Evolutionary conservation across 2,888 invertebrate species (phyloP), one percentile per base, ranked within the genome.

Genomic region (Polyploca ridens): DNA sequence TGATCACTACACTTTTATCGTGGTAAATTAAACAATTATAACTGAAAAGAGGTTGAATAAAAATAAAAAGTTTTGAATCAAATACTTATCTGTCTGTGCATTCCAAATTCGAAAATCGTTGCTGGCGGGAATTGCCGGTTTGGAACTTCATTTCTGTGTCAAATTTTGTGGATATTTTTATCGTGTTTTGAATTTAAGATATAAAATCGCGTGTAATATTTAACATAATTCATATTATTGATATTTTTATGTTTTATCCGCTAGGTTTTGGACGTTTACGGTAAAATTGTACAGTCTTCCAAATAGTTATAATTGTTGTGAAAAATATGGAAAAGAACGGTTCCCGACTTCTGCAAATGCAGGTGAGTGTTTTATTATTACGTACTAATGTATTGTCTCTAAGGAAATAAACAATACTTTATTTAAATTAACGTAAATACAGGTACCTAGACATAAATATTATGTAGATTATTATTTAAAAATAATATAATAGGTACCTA

Each of bases 331-430:
- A 94, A 80, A 92, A 88, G 67, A 86, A 75, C 64, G 87, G 88
- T 41, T 94, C 93, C 63, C 84, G 88, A 72, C 86, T 94, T 41
- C 77, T 94, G 80, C 92, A 94, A 72, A 94, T 94, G 90, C 92
- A 94, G 90, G 93, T 58, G 14, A 14, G 58, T 41, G 11, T 41
- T 41, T 41, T 5, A 7, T 58, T 58, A 27, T 33, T n/a, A n/a
- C n/a, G 27, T 27, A 27, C 27, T 27, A 27, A n/a, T n/a, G 27
- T 27, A 27, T n/a, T n/a, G 27, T 27, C 2, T 1, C 27, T 27
- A 27, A 27, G 27, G 1, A 27, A 27, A 27, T 27, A 27, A 27
- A 27, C 1, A 27, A 27, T 27, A 27, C 27, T 27, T 27, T 27
- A 2, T 27, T 27, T 27, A 27, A n/a, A 27, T 27, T 27, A 27